A percentile compares a stretch with the other conserved stretches of the same genome.
Evolutionary conservation across 2,113 vertebrate genomes (phyloP).

Genomic region (Thalassarche chlororhynchos): DNA sequence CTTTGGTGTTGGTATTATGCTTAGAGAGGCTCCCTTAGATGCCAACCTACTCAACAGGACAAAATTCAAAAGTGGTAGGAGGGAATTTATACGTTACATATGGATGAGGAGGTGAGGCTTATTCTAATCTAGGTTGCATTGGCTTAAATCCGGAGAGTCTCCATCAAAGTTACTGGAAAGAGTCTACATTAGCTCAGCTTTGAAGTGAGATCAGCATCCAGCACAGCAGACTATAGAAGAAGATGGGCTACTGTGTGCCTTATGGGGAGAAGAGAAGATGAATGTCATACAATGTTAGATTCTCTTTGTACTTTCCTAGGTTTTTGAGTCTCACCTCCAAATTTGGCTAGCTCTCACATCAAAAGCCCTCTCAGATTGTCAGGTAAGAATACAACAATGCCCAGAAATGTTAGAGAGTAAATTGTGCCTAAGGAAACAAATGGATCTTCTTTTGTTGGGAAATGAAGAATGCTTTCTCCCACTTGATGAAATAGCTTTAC

Average conservation of each 20-base stretch:
- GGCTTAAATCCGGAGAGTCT: not conserved
- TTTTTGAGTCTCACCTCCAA: not conserved
- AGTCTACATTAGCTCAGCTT: not conserved
- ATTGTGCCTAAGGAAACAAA: conserved; percentile 44
- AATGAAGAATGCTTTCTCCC: not conserved
- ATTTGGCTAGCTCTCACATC: not conserved
- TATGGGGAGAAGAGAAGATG: not conserved
- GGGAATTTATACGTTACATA: not conserved
- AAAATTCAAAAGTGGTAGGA: not conserved
- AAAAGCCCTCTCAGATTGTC: conserved; percentile 15
- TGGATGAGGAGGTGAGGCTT: not conserved
- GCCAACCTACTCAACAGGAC: not conserved
- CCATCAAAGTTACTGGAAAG: not conserved
- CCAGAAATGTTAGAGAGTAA: not conserved
- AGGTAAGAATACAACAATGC: conserved; percentile 34
- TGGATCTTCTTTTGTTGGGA: conserved; percentile 1
- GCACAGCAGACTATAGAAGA: not conserved
- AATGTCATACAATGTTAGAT: not conserved
- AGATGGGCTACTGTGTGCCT: not conserved
- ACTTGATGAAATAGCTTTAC: conserved; percentile 6
- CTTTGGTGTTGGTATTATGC: not conserved
- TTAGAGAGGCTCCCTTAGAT: not conserved
- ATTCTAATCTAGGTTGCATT: not conserved
- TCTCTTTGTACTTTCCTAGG: not conserved
- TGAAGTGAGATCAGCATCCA: not conserved